Conservation (phyloP, 2,888 invertebrate species). For the Strigamia transsilvanica region DNA sequence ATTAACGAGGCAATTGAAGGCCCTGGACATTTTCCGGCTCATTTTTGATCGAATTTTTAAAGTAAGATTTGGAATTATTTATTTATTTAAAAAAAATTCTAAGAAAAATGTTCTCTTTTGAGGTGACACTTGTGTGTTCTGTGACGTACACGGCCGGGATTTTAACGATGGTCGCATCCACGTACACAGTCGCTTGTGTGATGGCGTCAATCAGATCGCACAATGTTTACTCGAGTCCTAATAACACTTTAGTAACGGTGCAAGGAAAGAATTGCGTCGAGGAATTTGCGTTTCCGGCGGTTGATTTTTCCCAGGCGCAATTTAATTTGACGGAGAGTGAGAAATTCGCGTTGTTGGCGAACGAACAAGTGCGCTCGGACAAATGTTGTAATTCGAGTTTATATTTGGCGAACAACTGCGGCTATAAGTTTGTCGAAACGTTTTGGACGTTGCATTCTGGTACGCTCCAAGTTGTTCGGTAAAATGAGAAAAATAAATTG, state of each 20-base stretch:
- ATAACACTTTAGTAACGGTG: neutral
- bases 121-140: constrained; percentile 70
- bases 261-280: neutral
- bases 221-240: neutral
- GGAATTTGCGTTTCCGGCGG: neutral
- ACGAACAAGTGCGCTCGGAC: neutral
- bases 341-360: neutral
- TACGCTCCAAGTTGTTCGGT: neutral
- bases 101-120: constrained; percentile 56
- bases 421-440: neutral
- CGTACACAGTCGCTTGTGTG: neutral
- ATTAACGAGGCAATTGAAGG: constrained; percentile 66
- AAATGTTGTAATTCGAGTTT: constrained; percentile 2
- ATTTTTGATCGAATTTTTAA: constrained; percentile 68
- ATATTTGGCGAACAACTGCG: neutral
- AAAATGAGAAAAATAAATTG: neutral
- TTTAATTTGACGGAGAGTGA: neutral
- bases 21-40: constrained; percentile 60
- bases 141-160: constrained; percentile 72
- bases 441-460: neutral
- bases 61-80: constrained; percentile 59
- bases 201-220: neutral
- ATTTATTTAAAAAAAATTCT: neutral
- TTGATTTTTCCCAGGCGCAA: neutral
- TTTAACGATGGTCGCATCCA: constrained; percentile 70